A percentile compares a stretch with the other conserved stretches of the same genome.
Evolutionary conservation across 2,113 vertebrate species (phyloP).

Genomic region (Haliaeetus leucogaster): DNA sequence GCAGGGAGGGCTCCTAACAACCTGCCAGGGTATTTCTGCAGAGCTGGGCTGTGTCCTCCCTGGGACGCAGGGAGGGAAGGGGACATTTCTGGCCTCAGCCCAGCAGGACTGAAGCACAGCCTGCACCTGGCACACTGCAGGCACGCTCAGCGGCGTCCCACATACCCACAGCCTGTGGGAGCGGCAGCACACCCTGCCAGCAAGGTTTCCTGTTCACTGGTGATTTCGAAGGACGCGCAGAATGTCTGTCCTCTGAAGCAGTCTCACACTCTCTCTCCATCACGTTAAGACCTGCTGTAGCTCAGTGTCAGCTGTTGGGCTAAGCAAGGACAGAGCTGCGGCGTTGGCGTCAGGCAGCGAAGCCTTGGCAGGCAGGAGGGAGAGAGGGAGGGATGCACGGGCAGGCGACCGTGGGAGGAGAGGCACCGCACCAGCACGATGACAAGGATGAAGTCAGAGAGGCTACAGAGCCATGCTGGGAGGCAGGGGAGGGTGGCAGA

Average conservation of each 20-base stretch:
- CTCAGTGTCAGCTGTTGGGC: background rate
- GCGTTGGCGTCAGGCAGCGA: accelerated
- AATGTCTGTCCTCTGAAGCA: background rate
- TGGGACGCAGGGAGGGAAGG: background rate
- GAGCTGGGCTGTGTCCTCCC: background rate
- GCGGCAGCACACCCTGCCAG: background rate
- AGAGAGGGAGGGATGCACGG: background rate
- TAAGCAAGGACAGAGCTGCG: background rate
- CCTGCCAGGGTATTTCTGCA: background rate
- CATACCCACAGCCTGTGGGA: background rate
- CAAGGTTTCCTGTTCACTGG: accelerated
- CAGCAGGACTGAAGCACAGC: background rate
- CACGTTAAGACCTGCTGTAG: background rate
- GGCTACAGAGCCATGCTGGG: background rate
- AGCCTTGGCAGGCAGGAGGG: background rate
- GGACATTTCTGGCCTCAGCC: background rate
- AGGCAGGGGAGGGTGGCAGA: background rate
- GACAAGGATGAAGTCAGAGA: background rate
- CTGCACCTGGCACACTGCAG: accelerated
- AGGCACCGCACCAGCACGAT: background rate
- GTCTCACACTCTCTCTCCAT: background rate
- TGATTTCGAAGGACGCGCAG: accelerated
- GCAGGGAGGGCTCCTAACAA: background rate
- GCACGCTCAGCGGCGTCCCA: background rate
- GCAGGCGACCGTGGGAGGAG: background rate